A percentile compares a stretch with the other conserved stretches of the same genome.
These are phyloP conservation scores for Scaptodrosophila lebanonensis DNA, from an alignment of 1,140 invertebrate species.

Conservation along the genomic window DNA sequence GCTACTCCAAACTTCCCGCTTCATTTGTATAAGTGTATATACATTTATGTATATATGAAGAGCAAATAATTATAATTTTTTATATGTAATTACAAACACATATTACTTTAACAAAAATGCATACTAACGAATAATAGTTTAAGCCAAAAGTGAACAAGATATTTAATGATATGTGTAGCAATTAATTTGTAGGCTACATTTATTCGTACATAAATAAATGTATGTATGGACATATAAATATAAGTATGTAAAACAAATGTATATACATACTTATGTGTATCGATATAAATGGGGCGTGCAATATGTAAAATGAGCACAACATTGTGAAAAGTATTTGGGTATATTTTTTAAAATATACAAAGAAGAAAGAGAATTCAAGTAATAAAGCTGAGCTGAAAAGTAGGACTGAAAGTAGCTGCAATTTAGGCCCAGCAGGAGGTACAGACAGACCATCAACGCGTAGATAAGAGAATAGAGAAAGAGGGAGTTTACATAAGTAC, in stretches of 20 bases:
- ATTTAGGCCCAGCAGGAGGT: conserved; percentile 12
- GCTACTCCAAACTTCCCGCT: conserved; percentile 36
- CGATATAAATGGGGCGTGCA: conserved; percentile 38
- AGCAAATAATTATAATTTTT: conserved; percentile 41
- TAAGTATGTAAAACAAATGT: conserved; percentile 46
- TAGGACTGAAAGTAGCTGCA: conserved; percentile 13
- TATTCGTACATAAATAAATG: neutral
- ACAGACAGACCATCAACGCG: conserved; percentile 43
- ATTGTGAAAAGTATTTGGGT: conserved; percentile 58
- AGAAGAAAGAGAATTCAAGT: conserved; percentile 30
- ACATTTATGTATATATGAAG: conserved; percentile 46
- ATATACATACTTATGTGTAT: conserved; percentile 34
- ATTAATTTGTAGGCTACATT: too few relatives aligned
- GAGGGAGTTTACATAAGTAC: too few relatives aligned
- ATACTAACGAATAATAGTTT: conserved; percentile 42
- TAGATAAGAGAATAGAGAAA: conserved; percentile 52
- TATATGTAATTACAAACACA: conserved; percentile 52
- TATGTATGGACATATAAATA: conserved; percentile 48
- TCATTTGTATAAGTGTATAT: conserved; percentile 58
- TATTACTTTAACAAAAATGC: conserved; percentile 20
- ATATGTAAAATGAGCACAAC: conserved; percentile 33
- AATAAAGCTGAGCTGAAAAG: conserved; percentile 59
- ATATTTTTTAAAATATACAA: conserved; percentile 69
- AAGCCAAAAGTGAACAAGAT: conserved; percentile 22
- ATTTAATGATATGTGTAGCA: conserved; percentile 40